A percentile compares a stretch with the other conserved stretches of the same genome.
Evolutionary conservation across 1,140 invertebrate genomes (phyloP).

Genomic region (Diprion similis): DNA sequence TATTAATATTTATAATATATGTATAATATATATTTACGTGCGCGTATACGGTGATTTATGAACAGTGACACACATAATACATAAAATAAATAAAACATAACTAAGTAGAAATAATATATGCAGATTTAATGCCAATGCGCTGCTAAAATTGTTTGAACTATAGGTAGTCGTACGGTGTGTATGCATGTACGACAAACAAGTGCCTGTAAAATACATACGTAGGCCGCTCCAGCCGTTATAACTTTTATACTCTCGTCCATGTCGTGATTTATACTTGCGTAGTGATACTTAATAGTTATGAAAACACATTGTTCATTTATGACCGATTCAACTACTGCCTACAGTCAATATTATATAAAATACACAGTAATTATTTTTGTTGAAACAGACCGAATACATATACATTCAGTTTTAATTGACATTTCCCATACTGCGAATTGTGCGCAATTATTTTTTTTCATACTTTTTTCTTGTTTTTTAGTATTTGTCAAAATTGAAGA

Average conservation of each 20-base stretch:
- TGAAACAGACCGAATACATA: slow-evolving; percentile 30
- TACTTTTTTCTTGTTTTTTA: slow-evolving; percentile 5
- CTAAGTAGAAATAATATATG: too few species aligned
- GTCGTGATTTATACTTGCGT: slow-evolving; percentile 26
- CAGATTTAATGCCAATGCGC: background rate
- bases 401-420: slow-evolving; percentile 35
- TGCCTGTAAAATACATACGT: background rate
- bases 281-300: slow-evolving; percentile 39
- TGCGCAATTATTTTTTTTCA: background rate
- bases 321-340: slow-evolving; percentile 37
- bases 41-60: too few species aligned
- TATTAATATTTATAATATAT: too few species aligned
- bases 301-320: slow-evolving; percentile 43
- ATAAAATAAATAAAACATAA: too few species aligned
- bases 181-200: background rate
- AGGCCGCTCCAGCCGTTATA: slow-evolving; percentile 16
- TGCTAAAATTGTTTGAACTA: slow-evolving; percentile 1
- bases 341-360: slow-evolving; percentile 43
- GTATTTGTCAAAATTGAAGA: too few species aligned
- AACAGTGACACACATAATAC: too few species aligned
- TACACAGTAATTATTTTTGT: slow-evolving; percentile 40
- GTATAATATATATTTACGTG: too few species aligned
- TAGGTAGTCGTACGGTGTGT: background rate
- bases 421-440: slow-evolving; percentile 42
- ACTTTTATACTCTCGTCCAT: slow-evolving; percentile 20